Conservation (phyloP, 1,140 invertebrate genomes). For the Drosophila pallidifrons region DNA sequence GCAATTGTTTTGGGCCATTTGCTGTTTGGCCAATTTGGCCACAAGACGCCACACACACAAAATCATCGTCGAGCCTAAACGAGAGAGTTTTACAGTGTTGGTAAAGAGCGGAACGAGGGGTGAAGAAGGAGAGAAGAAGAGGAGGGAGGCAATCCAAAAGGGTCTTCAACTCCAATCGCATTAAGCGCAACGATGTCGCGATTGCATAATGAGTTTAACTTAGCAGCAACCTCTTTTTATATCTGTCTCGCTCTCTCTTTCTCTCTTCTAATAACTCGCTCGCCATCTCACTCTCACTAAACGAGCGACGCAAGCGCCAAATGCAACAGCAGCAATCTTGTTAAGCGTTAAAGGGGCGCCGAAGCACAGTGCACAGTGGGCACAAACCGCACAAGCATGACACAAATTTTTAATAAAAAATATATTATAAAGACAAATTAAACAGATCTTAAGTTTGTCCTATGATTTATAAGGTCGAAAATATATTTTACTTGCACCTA, state of each 20-base stretch:
- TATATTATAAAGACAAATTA: no score
- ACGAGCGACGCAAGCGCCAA: conserved; percentile 6
- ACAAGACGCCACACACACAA: conserved; percentile 3
- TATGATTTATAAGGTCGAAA: no score
- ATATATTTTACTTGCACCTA: no score
- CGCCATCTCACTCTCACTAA: not conserved
- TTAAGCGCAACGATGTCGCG: conserved; percentile 32
- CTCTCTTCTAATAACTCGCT: not conserved
- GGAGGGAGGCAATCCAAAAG: conserved; percentile 9
- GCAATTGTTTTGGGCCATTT: conserved; percentile 38
- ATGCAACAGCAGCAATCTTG: conserved; percentile 51
- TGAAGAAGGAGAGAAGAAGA: not conserved
- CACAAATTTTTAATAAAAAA: no score
- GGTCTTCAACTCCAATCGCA: conserved; percentile 49
- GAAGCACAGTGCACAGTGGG: conserved; percentile 13
- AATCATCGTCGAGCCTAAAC: not conserved
- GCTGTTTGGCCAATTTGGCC: conserved; percentile 34
- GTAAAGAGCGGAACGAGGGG: no score
- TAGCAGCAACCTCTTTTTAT: conserved; percentile 7
- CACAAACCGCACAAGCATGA: not conserved
- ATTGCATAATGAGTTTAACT: conserved; percentile 43
- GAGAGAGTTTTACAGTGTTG: no score
- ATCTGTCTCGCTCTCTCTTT: conserved; percentile 11
- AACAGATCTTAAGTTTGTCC: no score
- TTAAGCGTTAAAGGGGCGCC: conserved; percentile 63